These are phyloP conservation scores for Sclerodermus sp. DNA, from an alignment of 2,888 invertebrate species.

Conservation along the genomic window DNA sequence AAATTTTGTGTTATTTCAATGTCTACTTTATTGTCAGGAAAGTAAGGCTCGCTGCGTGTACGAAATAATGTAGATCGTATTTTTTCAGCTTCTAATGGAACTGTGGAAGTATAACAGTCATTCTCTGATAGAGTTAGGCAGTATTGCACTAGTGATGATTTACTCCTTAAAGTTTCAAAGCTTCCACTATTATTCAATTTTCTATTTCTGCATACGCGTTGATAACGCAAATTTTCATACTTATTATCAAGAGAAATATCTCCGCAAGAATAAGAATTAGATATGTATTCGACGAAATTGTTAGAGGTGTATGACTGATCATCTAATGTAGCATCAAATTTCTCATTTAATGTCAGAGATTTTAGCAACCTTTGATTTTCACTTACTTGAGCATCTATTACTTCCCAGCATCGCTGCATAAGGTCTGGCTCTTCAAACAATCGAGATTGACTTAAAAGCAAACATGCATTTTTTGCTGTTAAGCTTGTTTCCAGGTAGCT, in stretches of 20 bases:
- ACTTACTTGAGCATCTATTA: slow-evolving; percentile 93
- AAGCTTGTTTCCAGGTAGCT: slow-evolving; percentile 93
- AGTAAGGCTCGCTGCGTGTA: slow-evolving; percentile 46
- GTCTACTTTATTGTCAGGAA: slow-evolving; percentile 40
- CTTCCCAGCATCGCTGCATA: slow-evolving; percentile 97
- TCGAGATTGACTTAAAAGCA: slow-evolving; percentile 91
- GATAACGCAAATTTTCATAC: slow-evolving; percentile 16
- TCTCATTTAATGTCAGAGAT: slow-evolving; percentile 31
- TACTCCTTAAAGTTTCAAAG: slow-evolving; percentile 6
- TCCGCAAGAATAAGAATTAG: slow-evolving; percentile 24
- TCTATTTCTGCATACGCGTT: slow-evolving; percentile 8
- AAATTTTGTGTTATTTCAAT: slow-evolving; percentile 49
- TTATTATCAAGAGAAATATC: slow-evolving; percentile 22
- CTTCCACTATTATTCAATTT: slow-evolving; percentile 8
- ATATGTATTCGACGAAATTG: slow-evolving; percentile 13
- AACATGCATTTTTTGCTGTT: slow-evolving; percentile 94
- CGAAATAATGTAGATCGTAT: slow-evolving; percentile 38
- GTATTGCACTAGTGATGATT: slow-evolving; percentile 22
- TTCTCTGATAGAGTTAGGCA: slow-evolving; percentile 32
- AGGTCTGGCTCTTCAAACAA: slow-evolving; percentile 96
- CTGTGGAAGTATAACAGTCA: slow-evolving; percentile 22
- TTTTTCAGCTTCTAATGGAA: slow-evolving; percentile 17
- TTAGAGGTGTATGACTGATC: slow-evolving; percentile 14
- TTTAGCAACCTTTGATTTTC: slow-evolving; percentile 35
- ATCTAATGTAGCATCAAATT: slow-evolving; percentile 19